These are phyloP conservation scores for Propithecus coquereli DNA, from an alignment of 2,113 vertebrate genomes.

Conservation along the genomic window DNA sequence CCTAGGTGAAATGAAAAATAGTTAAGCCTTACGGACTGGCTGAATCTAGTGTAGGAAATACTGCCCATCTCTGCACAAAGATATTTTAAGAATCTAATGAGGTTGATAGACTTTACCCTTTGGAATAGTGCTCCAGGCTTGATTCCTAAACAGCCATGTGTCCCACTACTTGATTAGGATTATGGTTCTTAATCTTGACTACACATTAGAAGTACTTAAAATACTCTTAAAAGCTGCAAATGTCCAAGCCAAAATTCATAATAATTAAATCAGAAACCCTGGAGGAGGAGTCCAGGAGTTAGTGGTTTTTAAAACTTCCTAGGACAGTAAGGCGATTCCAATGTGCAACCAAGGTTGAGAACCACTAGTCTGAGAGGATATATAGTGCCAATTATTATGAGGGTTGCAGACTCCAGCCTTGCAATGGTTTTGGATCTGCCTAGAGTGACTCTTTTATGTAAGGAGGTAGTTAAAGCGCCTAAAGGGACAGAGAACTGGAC, in stretches of 20 bases:
- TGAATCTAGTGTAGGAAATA: not conserved
- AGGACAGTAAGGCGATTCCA: not conserved
- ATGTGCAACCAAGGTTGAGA: not conserved
- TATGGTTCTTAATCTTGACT: not conserved
- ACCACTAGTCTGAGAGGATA: not conserved
- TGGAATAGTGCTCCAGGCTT: not conserved
- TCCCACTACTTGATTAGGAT: not conserved
- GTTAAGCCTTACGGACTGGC: not conserved
- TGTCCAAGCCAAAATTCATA: not conserved
- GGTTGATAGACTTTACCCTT: not conserved
- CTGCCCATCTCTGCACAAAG: not conserved
- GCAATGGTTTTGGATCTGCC: not conserved
- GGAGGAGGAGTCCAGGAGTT: not conserved
- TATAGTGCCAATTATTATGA: not conserved
- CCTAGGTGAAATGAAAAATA: not conserved
- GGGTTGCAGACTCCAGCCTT: not conserved
- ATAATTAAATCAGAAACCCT: not conserved
- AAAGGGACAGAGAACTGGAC: not conserved
- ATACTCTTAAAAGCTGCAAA: not conserved
- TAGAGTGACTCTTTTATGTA: not conserved
- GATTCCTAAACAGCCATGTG: not conserved
- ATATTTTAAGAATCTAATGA: slow-evolving; percentile 28
- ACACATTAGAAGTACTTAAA: not conserved
- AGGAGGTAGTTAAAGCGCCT: not conserved
- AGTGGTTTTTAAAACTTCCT: not conserved